Base-by-base conservation (phyloP, 2,888 invertebrate species). In the Ashinkailepas kermadecensis region DNA sequence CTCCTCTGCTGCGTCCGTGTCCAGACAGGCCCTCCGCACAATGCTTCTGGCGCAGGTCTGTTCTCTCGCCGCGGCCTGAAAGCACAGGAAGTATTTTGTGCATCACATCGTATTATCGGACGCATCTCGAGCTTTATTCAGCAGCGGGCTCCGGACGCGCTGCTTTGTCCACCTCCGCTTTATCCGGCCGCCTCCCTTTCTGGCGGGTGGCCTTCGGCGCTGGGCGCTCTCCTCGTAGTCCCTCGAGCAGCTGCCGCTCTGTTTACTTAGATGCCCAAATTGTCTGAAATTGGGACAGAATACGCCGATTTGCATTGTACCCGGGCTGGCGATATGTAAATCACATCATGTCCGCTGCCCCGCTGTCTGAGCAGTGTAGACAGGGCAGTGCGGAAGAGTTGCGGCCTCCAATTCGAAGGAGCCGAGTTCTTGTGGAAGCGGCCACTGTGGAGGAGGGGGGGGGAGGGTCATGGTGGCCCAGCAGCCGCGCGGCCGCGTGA, bases 81-180 rank as follows among this genome's bases (percentile, higher is more conserved):
- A 74, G 74, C 74, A 74, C 74, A 74, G 74, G 74, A 74, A 74
- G 74, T 74, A 74, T 74, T 74, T 74, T 74, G 74, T 56, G 74
- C 74, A 74, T 74, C 74, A 74, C 74, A 54, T 74, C 74, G 56
- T 56, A 74, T 74, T 74, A 74, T 74, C 74, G 56, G 56, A 56
- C 74, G 74, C 74, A 74, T 74, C 74, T 74, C 74, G 56, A 56
- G 54, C 23, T 74, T 18, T 74, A 74, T 74, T 74, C 74, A 74
- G 74, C 74, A 7, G 23, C 74, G 18, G 56, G 11, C 54, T 9
- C 21, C 56, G 54, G 21, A 56, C 74, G 54, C 54, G 74, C 9
- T 21, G 74, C 74, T 74, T 74, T 74, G 74, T 74, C 56, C 54
- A 15, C 56, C 21, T 21, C 10, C 54, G 12, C 74, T 74, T 54